Percentiles rank a stretch among this genome's conserved stretches.
These are phyloP conservation scores for Thryonomys swinderianus DNA, from an alignment of 2,113 vertebrate species.

Conservation along the genomic window DNA sequence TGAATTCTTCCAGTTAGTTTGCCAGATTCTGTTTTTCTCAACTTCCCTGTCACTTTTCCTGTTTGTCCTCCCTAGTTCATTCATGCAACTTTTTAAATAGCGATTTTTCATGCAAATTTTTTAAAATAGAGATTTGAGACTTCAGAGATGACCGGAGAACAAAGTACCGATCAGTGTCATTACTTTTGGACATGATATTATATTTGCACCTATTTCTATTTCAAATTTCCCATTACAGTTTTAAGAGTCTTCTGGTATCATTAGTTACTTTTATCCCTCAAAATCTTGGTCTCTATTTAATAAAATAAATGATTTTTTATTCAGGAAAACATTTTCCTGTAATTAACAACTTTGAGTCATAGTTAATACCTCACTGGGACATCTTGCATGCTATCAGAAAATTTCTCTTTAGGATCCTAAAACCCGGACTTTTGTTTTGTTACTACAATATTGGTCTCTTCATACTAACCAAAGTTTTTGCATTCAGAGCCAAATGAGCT, in stretches of 20 bases:
- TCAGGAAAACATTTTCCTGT: neutral
- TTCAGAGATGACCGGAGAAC: neutral
- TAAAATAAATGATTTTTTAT: neutral
- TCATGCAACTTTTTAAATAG: neutral
- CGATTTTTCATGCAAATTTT: neutral
- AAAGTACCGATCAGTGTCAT: neutral
- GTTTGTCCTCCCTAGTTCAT: neutral
- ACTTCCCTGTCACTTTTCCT: neutral
- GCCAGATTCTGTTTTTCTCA: neutral
- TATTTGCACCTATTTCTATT: neutral
- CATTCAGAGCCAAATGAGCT: slow-evolving; percentile 82
- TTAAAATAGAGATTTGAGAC: neutral
- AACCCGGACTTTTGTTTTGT: slow-evolving; percentile 73
- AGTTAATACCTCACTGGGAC: neutral
- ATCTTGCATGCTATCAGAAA: neutral
- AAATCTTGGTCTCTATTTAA: neutral
- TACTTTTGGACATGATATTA: neutral
- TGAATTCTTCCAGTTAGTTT: neutral
- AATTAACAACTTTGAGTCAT: neutral
- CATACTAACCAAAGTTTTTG: slow-evolving; percentile 69
- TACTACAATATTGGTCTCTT: slow-evolving; percentile 69
- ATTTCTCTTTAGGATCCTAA: slow-evolving; percentile 18
- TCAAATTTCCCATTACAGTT: neutral
- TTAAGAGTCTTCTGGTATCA: neutral
- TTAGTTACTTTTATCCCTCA: neutral